A percentile compares a stretch with the other conserved stretches of the same genome.
These are phyloP conservation scores for Cyprinella venusta DNA, from an alignment of 2,797 vertebrate genomes.

Conservation along the genomic window DNA sequence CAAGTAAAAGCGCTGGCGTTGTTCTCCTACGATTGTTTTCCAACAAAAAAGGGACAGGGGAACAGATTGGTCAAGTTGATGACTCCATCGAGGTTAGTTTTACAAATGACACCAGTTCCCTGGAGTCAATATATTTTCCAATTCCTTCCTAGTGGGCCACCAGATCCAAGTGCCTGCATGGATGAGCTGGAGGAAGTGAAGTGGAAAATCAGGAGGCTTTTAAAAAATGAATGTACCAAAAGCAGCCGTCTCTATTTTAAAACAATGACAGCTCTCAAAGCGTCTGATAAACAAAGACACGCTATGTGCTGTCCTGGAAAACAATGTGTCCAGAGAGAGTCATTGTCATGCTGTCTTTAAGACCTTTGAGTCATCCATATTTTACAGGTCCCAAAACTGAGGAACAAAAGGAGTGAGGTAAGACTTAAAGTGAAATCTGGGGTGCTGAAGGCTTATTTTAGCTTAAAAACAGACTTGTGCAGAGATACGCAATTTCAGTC, in stretches of 20 bases:
- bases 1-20: background rate
- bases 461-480: conserved; percentile 13
- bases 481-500: conserved; percentile 11
- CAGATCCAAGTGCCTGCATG: conserved; percentile 9
- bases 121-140: background rate
- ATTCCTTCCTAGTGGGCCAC: background rate
- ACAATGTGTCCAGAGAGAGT: conserved; percentile 45
- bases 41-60: background rate
- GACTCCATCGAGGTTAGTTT: conserved; percentile 10
- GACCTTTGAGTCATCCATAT: conserved; percentile 55
- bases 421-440: conserved; percentile 22
- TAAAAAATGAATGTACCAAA: conserved; percentile 48
- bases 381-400: conserved; percentile 47
- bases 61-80: conserved; percentile 36
- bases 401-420: conserved; percentile 36
- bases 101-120: conserved; percentile 9
- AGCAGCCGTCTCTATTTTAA: conserved; percentile 51
- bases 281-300: conserved; percentile 51
- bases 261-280: conserved; percentile 46
- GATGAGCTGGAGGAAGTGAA: background rate
- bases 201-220: conserved; percentile 34
- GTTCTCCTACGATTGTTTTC: conserved; percentile 5
- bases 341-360: conserved; percentile 27
- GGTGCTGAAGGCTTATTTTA: conserved; percentile 31
- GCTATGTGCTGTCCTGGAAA: conserved; percentile 34